phyloP scores from a whole-genome alignment of 2,888 invertebrate species.

The Eumerus sabulonum region DNA sequence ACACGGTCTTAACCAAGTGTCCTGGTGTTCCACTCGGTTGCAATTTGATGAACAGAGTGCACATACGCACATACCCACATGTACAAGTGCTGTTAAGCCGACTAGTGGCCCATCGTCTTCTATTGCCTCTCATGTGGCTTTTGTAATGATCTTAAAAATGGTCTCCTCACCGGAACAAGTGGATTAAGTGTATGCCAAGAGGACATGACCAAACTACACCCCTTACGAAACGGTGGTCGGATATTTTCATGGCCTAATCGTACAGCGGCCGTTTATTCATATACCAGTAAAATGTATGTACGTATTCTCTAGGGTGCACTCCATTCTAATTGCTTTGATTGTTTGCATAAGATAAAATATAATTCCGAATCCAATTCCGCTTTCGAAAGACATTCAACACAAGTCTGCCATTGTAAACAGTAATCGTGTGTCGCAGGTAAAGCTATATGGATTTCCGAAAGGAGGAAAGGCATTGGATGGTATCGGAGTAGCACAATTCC shows the following conservation, averaged over 20 bases:
- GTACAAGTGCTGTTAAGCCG: not conserved
- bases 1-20: too few relatives aligned
- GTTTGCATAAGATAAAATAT: slow-evolving; percentile 41
- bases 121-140: slow-evolving; percentile 7
- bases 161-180: not conserved
- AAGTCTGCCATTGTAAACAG: slow-evolving; percentile 18
- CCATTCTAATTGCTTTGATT: slow-evolving; percentile 34
- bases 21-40: too few relatives aligned
- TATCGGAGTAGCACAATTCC: too few relatives aligned
- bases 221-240: too few relatives aligned
- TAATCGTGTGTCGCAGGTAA: too few relatives aligned
- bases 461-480: too few relatives aligned
- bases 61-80: too few relatives aligned
- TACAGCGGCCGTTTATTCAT: too few relatives aligned
- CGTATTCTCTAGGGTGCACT: slow-evolving; percentile 26
- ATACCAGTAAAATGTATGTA: not conserved
- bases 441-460: too few relatives aligned
- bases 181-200: not conserved
- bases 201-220: not conserved
- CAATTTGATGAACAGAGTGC: too few relatives aligned
- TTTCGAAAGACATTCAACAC: slow-evolving; percentile 27
- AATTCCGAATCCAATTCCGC: slow-evolving; percentile 30
- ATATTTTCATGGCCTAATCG: too few relatives aligned
- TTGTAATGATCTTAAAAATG: slow-evolving; percentile 6
- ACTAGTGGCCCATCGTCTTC: not conserved